phyloP scores from a whole-genome alignment of 2,797 vertebrate species.

The Brotula barbata region DNA sequence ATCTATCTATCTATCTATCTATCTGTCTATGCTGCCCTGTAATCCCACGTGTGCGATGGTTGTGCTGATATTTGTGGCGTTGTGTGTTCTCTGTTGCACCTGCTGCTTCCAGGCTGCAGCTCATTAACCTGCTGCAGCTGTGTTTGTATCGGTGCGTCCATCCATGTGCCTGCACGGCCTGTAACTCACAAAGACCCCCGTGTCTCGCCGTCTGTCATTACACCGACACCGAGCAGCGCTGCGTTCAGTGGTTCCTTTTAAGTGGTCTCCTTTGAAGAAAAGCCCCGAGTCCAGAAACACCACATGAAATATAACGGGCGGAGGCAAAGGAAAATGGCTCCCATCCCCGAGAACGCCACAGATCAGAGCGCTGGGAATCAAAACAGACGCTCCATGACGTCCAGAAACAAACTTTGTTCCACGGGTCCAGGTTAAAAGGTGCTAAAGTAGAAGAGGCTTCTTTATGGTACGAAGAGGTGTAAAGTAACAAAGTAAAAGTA shows the following conservation, averaged over 20 bases:
- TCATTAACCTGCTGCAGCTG: slow-evolving; percentile 41
- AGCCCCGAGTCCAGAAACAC: slow-evolving; percentile 11
- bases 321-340: background rate
- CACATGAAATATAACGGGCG: background rate
- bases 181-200: slow-evolving; percentile 31
- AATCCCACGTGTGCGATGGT: too few relatives aligned
- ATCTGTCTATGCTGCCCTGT: too few relatives aligned
- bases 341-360: slow-evolving; percentile 13
- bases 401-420: background rate
- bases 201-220: slow-evolving; percentile 48
- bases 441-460: too few relatives aligned
- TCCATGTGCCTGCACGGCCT: background rate
- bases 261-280: slow-evolving; percentile 31
- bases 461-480: too few relatives aligned
- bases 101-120: slow-evolving; percentile 1
- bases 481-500: too few relatives aligned
- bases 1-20: too few relatives aligned
- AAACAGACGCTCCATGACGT: slow-evolving; percentile 18
- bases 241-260: slow-evolving; percentile 31
- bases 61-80: too few relatives aligned
- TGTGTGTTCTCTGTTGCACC: slow-evolving; percentile 8
- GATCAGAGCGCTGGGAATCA: slow-evolving; percentile 8
- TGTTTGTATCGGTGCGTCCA: slow-evolving; percentile 30
- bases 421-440: too few relatives aligned
- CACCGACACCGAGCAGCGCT: slow-evolving; percentile 4